Evolutionary conservation across 2,888 invertebrate genomes (phyloP), one percentile per base, ranked within the genome.

Genomic region (Acanthosepion lycidas): DNA sequence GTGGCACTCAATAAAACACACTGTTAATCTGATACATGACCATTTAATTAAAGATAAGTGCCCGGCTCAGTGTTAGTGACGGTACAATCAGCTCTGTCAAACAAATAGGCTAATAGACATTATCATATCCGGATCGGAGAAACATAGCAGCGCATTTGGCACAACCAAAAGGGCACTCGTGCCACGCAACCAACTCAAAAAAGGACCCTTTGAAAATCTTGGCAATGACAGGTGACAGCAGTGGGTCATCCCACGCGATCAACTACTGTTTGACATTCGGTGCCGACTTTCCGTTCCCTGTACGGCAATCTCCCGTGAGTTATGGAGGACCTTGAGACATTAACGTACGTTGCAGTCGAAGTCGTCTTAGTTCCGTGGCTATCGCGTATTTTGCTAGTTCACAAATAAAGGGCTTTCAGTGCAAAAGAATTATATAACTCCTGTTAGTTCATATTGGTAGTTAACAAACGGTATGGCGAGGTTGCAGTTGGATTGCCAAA

Each of bases 11-110:
- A 78, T 78, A 18, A 33, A 33, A 78, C 78, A 15, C n/a, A 78
- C 78, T 78, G n/a, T n/a, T 78, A 78, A 78, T 78, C 78, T 78
- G 78, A 78, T 78, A 78, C n/a, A 78, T n/a, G 78, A 78, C n/a
- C 78, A 78, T 78, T 78, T 78, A 78, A 78, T 78, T 78, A 78
- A 15, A 78, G 78, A 78, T 78, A 78, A 78, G 78, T 78, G 78
- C 78, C 78, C 78, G n/a, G 78, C 78, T 78, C 78, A 78, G 78
- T 78, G 78, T 78, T 78, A 78, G 78, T n/a, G 78, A 78, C 78
- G 78, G 78, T n/a, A 78, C 78, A 78, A 78, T 78, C 78, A 78
- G 12, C 78, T n/a, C 78, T 78, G 78, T 78, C 78, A 78, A 78
- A 78, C n/a, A 78, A 78, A n/a, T 78, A n/a, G 78, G 78, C 78